Conservation (phyloP, 2,888 invertebrate genomes). For the Athalia rosae region DNA sequence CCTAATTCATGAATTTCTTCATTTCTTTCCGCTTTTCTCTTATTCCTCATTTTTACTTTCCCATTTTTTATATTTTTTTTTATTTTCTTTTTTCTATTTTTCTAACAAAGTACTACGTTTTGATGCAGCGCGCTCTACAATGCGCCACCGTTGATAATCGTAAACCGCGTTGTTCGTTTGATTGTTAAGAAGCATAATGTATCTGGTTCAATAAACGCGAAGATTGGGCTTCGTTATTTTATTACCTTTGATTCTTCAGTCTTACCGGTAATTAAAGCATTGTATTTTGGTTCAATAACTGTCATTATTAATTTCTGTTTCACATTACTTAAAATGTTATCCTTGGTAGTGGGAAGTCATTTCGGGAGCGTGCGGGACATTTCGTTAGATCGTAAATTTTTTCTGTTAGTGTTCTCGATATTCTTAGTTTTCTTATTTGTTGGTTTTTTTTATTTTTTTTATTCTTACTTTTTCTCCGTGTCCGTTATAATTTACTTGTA, state of each 20-base stretch:
- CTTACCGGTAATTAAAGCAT: conserved; percentile 59
- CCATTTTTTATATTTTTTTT: background rate
- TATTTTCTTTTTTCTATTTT: background rate
- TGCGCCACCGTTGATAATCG: background rate
- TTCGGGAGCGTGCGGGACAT: background rate
- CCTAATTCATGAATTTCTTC: too few relatives aligned
- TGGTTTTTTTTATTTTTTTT: too few relatives aligned
- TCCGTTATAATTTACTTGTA: too few relatives aligned
- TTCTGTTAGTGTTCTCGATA: background rate
- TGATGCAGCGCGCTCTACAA: background rate
- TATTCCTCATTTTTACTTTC: background rate
- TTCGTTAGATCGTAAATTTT: conserved; percentile 34
- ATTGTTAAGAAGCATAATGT: conserved; percentile 36
- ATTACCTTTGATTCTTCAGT: conserved; percentile 64
- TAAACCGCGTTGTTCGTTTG: conserved; percentile 13
- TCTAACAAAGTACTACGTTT: conserved; percentile 18
- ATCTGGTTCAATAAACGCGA: conserved; percentile 26
- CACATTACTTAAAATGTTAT: conserved; percentile 13
- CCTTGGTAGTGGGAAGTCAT: conserved; percentile 3
- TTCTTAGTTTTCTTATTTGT: too few relatives aligned
- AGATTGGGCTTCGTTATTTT: conserved; percentile 26
- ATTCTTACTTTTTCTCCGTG: too few relatives aligned
- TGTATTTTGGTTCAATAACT: conserved; percentile 46
- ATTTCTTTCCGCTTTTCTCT: background rate
- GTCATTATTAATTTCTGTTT: conserved; percentile 2